Evolutionary conservation across 2,113 vertebrate genomes (phyloP), one percentile per base, ranked within the genome.

Genomic region (Sardina pilchardus): DNA sequence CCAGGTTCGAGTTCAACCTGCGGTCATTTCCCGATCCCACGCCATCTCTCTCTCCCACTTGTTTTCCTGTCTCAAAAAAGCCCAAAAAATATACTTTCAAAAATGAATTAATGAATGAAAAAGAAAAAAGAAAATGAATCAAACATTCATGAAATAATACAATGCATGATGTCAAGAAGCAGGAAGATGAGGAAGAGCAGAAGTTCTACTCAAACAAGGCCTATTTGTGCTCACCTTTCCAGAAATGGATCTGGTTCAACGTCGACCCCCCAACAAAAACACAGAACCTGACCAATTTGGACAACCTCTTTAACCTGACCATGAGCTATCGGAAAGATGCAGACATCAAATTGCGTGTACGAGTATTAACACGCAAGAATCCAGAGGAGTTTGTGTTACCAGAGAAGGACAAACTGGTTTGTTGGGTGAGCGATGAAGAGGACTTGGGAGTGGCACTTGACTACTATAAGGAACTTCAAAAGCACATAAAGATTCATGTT

Each of bases 181-280:
- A n/a, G n/a, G n/a, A n/a, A n/a, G n/a, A n/a, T n/a, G n/a, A n/a
- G n/a, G n/a, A n/a, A n/a, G n/a, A n/a, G n/a, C n/a, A n/a, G n/a
- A n/a, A n/a, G n/a, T n/a, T n/a, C n/a, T n/a, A n/a, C n/a, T n/a
- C n/a, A n/a, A n/a, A n/a, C n/a, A n/a, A n/a, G n/a, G n/a, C n/a
- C n/a, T n/a, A n/a, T n/a, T n/a, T n/a, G n/a, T n/a, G 96, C 81
- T 94, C 96, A 48, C 93, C 91, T 0, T 96, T 97, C 90, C 97
- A 97, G 91, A 96, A 95, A 86, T 97, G 96, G 97, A 96, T 98
- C 88, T 97, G 96, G 96, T 96, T 97, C 89, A 96, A 97, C 88
- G 53, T 96, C 84, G 96, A 97, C 89, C 95, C 96, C 17, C 97
- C 96, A 14, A 95, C 93, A 24, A 95, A 96, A 48, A 96, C 96